Conservation (phyloP, 2,797 vertebrate genomes). For the Moxostoma hubbsi region DNA sequence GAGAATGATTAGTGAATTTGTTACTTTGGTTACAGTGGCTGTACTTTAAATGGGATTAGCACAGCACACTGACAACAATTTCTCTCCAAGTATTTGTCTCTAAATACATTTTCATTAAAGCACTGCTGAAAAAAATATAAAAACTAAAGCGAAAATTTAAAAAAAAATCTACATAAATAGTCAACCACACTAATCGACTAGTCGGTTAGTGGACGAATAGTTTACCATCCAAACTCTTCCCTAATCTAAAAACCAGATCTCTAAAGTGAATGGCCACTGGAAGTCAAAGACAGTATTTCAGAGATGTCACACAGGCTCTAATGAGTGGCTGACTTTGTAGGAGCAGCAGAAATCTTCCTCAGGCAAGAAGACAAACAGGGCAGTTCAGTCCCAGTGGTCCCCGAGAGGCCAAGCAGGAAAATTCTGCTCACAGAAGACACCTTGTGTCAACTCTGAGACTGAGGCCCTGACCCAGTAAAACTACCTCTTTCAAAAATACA, state of each 20-base stretch:
- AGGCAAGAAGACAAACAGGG: constrained; percentile 11
- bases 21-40: too few species aligned
- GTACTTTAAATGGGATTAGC: too few species aligned
- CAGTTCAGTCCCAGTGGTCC: constrained; percentile 18
- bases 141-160: too few species aligned
- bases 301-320: neutral
- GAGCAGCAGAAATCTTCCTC: constrained; percentile 26
- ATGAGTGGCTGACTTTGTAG: constrained; percentile 14
- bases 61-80: too few species aligned
- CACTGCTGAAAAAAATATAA: too few species aligned
- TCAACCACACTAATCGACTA: too few species aligned
- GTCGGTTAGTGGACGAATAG: too few species aligned
- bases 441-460: constrained; percentile 17
- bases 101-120: too few species aligned
- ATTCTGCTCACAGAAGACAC: constrained; percentile 24
- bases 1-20: too few species aligned
- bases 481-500: constrained; percentile 13
- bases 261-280: neutral
- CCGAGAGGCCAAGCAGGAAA: constrained; percentile 18
- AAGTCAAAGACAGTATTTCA: constrained; percentile 10
- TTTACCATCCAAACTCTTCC: too few species aligned
- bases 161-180: too few species aligned
- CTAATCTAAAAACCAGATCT: neutral
- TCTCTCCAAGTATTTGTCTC: too few species aligned
- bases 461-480: constrained; percentile 26